Conservation (phyloP, 2,113 vertebrate species). For the Ochotona princeps region DNA sequence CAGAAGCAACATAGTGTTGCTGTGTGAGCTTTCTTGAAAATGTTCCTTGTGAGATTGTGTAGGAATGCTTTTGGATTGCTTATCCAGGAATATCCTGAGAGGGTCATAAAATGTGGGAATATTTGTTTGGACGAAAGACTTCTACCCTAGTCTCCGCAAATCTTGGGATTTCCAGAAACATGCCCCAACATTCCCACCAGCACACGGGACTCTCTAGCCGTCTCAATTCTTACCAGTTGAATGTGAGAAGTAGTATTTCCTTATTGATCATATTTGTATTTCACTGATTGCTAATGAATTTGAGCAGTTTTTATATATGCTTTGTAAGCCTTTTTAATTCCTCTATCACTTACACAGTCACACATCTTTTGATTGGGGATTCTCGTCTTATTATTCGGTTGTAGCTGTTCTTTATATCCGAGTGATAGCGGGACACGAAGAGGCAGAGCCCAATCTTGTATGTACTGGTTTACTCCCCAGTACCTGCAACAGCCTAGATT, state of each 20-base stretch:
- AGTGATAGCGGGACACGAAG: no score
- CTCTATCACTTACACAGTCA: neutral
- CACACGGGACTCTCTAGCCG: no score
- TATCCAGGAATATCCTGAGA: neutral
- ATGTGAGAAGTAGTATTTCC: neutral
- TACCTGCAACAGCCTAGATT: no score
- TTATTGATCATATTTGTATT: neutral
- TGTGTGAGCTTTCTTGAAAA: neutral
- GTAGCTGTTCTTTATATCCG: neutral
- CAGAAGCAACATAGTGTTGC: neutral
- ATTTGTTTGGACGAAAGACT: neutral
- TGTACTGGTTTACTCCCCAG: no score
- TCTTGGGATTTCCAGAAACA: neutral
- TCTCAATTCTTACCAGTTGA: neutral
- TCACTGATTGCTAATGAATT: conserved; percentile 5
- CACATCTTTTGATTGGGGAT: neutral
- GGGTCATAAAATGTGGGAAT: neutral
- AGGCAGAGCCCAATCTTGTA: no score
- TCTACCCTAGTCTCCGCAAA: neutral
- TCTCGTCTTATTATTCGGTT: neutral
- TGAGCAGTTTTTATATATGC: neutral
- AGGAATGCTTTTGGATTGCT: neutral
- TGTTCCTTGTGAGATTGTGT: neutral
- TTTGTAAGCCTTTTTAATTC: neutral
- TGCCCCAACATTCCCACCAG: neutral